phyloP scores from a whole-genome alignment of 2,888 invertebrate genomes.

The Exocentrus adspersus region DNA sequence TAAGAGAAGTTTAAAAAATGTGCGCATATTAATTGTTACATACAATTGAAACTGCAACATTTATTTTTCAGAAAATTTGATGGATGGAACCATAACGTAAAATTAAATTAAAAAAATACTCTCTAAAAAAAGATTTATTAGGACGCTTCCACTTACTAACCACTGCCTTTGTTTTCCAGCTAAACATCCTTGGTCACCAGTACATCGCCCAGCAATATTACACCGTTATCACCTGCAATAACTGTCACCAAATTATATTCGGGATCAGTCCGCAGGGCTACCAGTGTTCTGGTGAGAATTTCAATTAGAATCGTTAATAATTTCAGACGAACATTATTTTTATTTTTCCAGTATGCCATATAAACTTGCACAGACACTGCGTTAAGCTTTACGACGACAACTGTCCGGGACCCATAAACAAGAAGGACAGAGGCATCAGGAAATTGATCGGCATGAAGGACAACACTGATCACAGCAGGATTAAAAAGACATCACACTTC shows the following conservation, averaged over 20 bases:
- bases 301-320: slow-evolving; percentile 16
- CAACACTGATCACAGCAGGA: slow-evolving; percentile 58
- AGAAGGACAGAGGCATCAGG: slow-evolving; percentile 58
- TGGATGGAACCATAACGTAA: too few species aligned
- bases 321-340: slow-evolving; percentile 17
- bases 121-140: too few species aligned
- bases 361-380: slow-evolving; percentile 62
- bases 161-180: slow-evolving; percentile 65
- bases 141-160: too few species aligned
- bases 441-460: slow-evolving; percentile 60
- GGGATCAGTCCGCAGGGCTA: slow-evolving; percentile 98
- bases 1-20: too few species aligned
- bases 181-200: slow-evolving; percentile 88
- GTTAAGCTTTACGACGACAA: slow-evolving; percentile 61
- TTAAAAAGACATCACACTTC: slow-evolving; percentile 62
- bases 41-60: too few species aligned
- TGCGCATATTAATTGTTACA: too few species aligned
- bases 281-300: slow-evolving; percentile 85
- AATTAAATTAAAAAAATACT: too few species aligned
- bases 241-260: slow-evolving; percentile 91
- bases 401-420: slow-evolving; percentile 62
- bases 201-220: slow-evolving; percentile 89
- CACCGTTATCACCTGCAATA: slow-evolving; percentile 91
- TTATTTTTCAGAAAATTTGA: too few species aligned
- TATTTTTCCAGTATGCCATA: slow-evolving; percentile 58